Evolutionary conservation across 2,888 invertebrate genomes (phyloP).

Genomic region (Protula sp.): DNA sequence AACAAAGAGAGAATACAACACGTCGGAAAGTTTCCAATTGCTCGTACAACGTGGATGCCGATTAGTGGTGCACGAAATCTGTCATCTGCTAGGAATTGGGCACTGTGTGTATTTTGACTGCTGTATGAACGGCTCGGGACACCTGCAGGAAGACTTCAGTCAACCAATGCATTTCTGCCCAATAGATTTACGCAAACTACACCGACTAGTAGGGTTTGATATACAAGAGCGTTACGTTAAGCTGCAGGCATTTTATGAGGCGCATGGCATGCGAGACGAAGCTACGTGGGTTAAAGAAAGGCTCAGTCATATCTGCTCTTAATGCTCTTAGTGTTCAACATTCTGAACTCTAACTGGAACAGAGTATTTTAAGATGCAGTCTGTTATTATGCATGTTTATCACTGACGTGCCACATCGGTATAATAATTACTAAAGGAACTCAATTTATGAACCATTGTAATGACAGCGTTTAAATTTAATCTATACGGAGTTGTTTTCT

Average conservation of each 20-base stretch:
- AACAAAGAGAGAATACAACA: neutral
- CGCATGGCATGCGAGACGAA: neutral
- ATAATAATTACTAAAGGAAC: too few species aligned
- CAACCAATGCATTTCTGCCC: slow-evolving; percentile 50
- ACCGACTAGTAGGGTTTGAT: slow-evolving; percentile 38
- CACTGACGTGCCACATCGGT: too few species aligned
- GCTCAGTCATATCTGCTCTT: too few species aligned
- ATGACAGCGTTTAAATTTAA: too few species aligned
- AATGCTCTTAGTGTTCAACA: too few species aligned
- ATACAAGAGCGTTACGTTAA: slow-evolving; percentile 30
- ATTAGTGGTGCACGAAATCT: slow-evolving; percentile 45
- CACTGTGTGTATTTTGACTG: slow-evolving; percentile 47
- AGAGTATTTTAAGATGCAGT: too few species aligned
- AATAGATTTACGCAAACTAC: slow-evolving; percentile 43
- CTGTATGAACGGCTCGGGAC: slow-evolving; percentile 51
- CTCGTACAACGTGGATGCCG: slow-evolving; percentile 43
- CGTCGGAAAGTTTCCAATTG: slow-evolving; percentile 7
- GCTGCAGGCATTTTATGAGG: neutral
- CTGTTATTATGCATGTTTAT: too few species aligned
- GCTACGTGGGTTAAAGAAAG: neutral
- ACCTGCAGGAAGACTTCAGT: slow-evolving; percentile 40
- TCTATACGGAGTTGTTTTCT: too few species aligned
- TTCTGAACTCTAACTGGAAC: too few species aligned
- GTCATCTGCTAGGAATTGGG: slow-evolving; percentile 44
- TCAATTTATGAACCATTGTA: too few species aligned